phyloP scores from a whole-genome alignment of 2,888 invertebrate genomes.

The Dynastes hyllus region DNA sequence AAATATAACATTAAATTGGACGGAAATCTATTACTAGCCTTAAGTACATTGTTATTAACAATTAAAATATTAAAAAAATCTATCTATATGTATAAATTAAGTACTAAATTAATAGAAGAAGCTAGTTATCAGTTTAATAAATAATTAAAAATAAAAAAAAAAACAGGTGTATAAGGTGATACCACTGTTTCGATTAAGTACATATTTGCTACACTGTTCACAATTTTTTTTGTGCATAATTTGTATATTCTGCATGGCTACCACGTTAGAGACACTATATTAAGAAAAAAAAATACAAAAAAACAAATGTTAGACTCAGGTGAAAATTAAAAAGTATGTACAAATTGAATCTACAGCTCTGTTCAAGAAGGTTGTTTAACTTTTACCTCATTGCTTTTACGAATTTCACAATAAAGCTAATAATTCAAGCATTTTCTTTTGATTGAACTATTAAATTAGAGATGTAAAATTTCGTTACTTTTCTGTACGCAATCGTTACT shows the following conservation, averaged over 20 bases:
- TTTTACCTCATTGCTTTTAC: no score
- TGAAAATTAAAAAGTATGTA: no score
- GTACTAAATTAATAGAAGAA: conserved; percentile 34
- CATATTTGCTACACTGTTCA: not conserved
- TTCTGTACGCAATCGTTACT: no score
- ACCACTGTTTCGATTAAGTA: conserved; percentile 16
- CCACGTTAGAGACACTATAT: conserved; percentile 2
- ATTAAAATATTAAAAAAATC: conserved; percentile 6
- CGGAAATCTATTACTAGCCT: conserved; percentile 57
- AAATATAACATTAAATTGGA: conserved; percentile 58
- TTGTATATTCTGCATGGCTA: conserved; percentile 8
- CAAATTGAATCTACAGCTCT: no score
- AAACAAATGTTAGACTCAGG: no score
- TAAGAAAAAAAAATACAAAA: not conserved
- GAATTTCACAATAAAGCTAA: no score
- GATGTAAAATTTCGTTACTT: no score
- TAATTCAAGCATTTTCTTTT: no score
- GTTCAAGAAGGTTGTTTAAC: no score
- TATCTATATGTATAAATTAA: conserved; percentile 29
- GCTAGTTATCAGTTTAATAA: conserved; percentile 7
- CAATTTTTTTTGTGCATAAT: not conserved
- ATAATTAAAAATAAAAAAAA: conserved; percentile 13
- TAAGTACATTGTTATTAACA: conserved; percentile 46
- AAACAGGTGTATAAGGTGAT: not conserved
- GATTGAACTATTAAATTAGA: no score